Base-by-base conservation (phyloP, 2,113 vertebrate species). In the Lontra canadensis region DNA sequence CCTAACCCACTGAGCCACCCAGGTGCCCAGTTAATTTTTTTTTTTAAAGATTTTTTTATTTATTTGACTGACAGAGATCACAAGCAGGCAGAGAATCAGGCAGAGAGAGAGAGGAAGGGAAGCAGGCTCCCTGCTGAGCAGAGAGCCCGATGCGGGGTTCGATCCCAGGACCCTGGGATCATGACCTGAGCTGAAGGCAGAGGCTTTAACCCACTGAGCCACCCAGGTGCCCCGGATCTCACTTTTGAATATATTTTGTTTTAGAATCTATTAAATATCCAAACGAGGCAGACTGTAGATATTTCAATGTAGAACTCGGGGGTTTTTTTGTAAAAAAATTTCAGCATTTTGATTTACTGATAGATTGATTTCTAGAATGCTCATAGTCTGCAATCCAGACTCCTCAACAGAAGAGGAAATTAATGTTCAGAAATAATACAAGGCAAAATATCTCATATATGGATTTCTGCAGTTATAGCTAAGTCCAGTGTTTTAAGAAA, bases 261-360 rank as follows among this genome's bases (percentile, higher is more conserved):
- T 39, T 52, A 90, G 17, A 80, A 55, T 55, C 59, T 49, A 55
- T 80, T 78, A 90, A 90, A 67, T 34, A 67, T 14, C 61, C 61
- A 81, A 42, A 18, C 17, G 89, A 81, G 11, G 49, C n/a, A 55
- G 26, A 25, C 47, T 39, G 25, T 81, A 34, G 61, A 20, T 18
- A 91, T 91, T 81, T 81, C 25, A 67, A 42, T 31, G 10, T 34
- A 17, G 61, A 29, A 25, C 47, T 12, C 44, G 7, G 44, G 44
- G 47, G 7, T 65, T 52, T 39, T 39, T 39, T 65, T 4, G 18
- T 65, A 21, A 91, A 97, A 97, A 92, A 52, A 49, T 0, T 44
- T 93, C 87, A 96, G 79, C 87, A 90, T 42, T 96, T 96, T 94
- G 81, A 87, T 88, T 90, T 85, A 94, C 76, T 91, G 84, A 91